Evolutionary conservation across 2,888 invertebrate species (phyloP).

Genomic region (Amiota mariae): DNA sequence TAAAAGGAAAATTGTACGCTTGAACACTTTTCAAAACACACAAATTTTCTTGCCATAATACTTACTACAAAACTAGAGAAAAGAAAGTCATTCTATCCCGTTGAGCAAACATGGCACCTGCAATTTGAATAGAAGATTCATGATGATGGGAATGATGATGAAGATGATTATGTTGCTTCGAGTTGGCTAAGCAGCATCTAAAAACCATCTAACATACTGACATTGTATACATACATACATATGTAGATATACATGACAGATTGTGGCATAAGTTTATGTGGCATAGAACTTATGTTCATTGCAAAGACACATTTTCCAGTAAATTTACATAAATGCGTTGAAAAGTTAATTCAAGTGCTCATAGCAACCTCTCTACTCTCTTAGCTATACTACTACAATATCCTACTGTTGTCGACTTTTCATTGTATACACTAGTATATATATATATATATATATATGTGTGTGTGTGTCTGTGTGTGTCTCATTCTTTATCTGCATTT

Average conservation of each 20-base stretch:
- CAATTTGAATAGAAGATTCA: background rate
- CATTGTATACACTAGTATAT: background rate
- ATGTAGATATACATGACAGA: background rate
- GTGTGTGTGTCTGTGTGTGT: background rate
- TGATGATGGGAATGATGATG: too few species aligned
- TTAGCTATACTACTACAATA: too few species aligned
- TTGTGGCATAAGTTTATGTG: background rate
- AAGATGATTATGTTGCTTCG: too few species aligned
- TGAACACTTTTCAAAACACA: background rate
- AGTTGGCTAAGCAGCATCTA: background rate
- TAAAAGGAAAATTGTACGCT: background rate
- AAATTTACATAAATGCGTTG: conserved; percentile 27
- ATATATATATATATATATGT: background rate
- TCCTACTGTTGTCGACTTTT: too few species aligned
- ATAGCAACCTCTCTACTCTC: background rate
- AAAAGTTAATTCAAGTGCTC: conserved; percentile 26
- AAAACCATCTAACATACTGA: background rate
- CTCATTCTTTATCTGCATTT: conserved; percentile 6
- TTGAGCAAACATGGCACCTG: conserved; percentile 4
- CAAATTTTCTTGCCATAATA: background rate
- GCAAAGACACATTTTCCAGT: conserved; percentile 20
- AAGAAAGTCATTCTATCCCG: background rate
- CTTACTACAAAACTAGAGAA: too few species aligned
- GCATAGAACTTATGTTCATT: conserved; percentile 18
- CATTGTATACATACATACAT: background rate